phyloP scores from a whole-genome alignment of 1,140 invertebrate species.

The Lepidurus apus region DNA sequence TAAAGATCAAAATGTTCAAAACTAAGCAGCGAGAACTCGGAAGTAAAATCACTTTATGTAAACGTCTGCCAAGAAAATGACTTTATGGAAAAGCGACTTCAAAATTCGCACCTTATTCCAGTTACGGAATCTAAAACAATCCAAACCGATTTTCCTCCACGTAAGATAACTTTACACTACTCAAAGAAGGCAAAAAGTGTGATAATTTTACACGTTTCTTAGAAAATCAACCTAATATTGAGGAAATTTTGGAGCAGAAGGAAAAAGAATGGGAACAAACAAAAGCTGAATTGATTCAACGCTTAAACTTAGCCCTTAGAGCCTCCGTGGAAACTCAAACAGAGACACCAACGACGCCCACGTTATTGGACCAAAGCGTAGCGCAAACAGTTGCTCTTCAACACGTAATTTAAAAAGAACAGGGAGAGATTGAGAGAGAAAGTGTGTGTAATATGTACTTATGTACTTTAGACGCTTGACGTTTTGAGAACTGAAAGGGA shows the following conservation, averaged over 20 bases:
- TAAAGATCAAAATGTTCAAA: not conserved
- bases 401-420: not conserved
- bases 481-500: not conserved
- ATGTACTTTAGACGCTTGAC: not conserved
- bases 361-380: conserved; percentile 2
- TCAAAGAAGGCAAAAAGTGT: not conserved
- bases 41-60: not conserved
- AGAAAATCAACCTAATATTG: not conserved
- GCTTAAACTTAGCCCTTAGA: not conserved
- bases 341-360: not conserved
- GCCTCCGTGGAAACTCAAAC: not conserved
- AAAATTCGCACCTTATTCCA: not conserved
- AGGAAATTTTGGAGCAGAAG: not conserved
- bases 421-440: too few species aligned
- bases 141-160: not conserved
- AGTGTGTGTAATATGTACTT: not conserved
- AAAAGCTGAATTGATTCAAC: not conserved
- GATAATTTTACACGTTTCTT: not conserved
- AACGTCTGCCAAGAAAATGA: not conserved
- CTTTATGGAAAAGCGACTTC: not conserved
- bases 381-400: conserved; percentile 13
- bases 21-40: not conserved
- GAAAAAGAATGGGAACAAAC: conserved; percentile 11
- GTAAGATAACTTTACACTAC: not conserved
- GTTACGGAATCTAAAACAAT: not conserved